Base-by-base conservation (phyloP, 2,113 vertebrate species). In the Recurvirostra avosetta region DNA sequence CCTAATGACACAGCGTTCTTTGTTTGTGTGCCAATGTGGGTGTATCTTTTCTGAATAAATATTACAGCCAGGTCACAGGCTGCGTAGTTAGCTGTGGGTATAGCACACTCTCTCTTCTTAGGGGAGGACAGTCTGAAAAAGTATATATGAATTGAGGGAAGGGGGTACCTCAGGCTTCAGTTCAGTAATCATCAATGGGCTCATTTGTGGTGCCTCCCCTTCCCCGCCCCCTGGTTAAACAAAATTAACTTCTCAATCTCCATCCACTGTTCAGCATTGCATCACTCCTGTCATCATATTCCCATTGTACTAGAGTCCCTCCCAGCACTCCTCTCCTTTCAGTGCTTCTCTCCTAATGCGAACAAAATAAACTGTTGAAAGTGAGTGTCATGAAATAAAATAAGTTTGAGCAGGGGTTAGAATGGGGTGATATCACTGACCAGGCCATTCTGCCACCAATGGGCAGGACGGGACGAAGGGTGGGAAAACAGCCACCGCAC, bases 361-460 rank as follows among this genome's bases (percentile, higher is more conserved):
- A 90, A 50, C 19, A 88, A 82, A 76, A 49, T 40, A 32, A 68
- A 61, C 19, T 23, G 8, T 23, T 81, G 34, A 65, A 77, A 56
- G 19, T 36, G 18, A 72, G 8, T 41, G 21, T 22, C 25, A 67
- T 62, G 26, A 75, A 77, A 73, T 7, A 70, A 76, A 47, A 40
- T 13, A 47, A 23, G 56, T 74, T 56, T 78, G 58, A 63, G 12
- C 21, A 63, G 22, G 22, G 16, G 3, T 62, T 91, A 47, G 49
- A 91, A 56, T 49, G 43, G n/a, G 18, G 6, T 12, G 52, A 22
- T 71, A 27, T 86, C 30, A 52, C 11, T 55, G 32, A 26, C 29
- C 0, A 3, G 38, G 21, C 5, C 8, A 8, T 21, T 78, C 41
- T 82, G 29, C 8, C 58, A 43, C 29, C 29, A 43, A 4, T 0